Conservation (phyloP, 2,888 invertebrate species). For the Graphium colonna region DNA sequence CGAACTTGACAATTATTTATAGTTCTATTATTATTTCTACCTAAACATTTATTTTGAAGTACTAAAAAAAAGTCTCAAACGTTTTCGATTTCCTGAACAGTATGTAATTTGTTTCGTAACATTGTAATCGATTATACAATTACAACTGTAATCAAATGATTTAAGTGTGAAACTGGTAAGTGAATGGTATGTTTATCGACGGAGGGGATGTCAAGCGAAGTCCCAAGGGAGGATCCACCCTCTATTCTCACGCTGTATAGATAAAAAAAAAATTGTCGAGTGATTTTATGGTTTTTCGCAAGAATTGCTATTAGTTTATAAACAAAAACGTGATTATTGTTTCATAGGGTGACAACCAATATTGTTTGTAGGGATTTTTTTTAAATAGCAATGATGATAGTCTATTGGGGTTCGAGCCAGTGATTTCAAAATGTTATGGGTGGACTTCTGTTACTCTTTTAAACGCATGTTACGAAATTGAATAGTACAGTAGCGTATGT, state of each 20-base stretch:
- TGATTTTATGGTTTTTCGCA: conserved; percentile 15
- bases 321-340: too few species aligned
- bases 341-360: too few species aligned
- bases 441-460: neutral
- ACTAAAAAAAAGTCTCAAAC: too few species aligned
- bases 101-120: neutral
- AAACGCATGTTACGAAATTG: neutral
- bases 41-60: too few species aligned
- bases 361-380: neutral
- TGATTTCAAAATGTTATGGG: neutral
- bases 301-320: too few species aligned
- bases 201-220: conserved; percentile 26
- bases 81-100: too few species aligned
- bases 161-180: conserved; percentile 37
- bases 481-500: too few species aligned
- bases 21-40: too few species aligned
- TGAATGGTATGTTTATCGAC: conserved; percentile 28
- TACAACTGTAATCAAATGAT: conserved; percentile 37
- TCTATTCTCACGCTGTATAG: conserved; percentile 43
- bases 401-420: neutral
- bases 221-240: conserved; percentile 39
- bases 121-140: conserved; percentile 26
- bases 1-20: too few species aligned
- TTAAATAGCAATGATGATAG: neutral
- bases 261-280: conserved; percentile 25